Evolutionary conservation across 2,797 vertebrate species (phyloP).

Genomic region (Momotus momota): DNA sequence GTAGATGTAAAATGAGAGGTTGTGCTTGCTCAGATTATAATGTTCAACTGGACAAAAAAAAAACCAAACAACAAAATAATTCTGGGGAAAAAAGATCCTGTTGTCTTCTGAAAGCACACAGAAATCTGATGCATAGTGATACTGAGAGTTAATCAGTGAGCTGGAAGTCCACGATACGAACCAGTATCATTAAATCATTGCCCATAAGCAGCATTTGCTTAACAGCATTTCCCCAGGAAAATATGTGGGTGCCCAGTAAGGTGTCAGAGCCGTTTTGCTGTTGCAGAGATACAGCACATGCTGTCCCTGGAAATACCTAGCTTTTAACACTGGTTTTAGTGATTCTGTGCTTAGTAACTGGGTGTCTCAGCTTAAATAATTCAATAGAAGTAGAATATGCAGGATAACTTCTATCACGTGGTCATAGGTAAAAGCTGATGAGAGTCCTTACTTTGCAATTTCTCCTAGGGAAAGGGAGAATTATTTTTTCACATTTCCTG

Average conservation of each 20-base stretch:
- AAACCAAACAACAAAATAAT: background rate
- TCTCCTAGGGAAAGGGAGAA: background rate
- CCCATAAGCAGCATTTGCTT: background rate
- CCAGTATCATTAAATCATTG: background rate
- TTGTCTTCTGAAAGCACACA: background rate
- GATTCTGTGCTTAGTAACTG: background rate
- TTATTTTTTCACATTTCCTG: background rate
- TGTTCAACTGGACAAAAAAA: background rate
- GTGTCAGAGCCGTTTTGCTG: accelerated
- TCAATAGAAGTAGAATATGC: background rate
- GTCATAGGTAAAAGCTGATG: background rate
- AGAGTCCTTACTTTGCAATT: background rate
- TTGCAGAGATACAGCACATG: background rate
- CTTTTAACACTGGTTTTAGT: background rate
- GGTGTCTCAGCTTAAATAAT: background rate
- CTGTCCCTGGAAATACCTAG: background rate
- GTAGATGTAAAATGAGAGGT: background rate
- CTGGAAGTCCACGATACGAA: background rate
- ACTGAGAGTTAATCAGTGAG: background rate
- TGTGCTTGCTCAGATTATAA: background rate
- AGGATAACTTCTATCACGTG: background rate
- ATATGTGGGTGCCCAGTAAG: background rate
- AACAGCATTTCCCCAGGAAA: background rate
- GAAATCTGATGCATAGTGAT: background rate
- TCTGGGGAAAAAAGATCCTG: background rate